Conservation (phyloP, 2,888 invertebrate genomes). For the Xestia c-nigrum region DNA sequence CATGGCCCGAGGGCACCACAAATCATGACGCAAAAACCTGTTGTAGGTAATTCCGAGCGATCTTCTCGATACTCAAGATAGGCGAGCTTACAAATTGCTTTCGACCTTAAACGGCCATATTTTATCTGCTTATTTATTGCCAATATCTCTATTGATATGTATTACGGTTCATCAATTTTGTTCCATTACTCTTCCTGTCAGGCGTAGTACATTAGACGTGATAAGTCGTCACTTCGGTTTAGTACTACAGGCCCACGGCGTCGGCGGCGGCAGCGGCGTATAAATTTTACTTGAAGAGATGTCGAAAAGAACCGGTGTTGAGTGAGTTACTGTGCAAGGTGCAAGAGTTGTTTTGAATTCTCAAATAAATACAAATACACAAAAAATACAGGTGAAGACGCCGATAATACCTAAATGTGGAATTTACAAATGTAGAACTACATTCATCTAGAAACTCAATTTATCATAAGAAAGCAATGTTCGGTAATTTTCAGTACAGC, state of each 20-base stretch:
- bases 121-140: slow-evolving; percentile 87
- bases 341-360: not conserved
- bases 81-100: slow-evolving; percentile 87
- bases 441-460: not conserved
- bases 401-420: too few relatives aligned
- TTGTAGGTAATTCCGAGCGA: slow-evolving; percentile 87
- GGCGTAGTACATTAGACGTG: slow-evolving; percentile 45
- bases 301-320: not conserved
- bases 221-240: slow-evolving; percentile 41
- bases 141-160: slow-evolving; percentile 76
- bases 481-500: slow-evolving; percentile 19
- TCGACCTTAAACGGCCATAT: slow-evolving; percentile 86
- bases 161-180: slow-evolving; percentile 64
- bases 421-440: too few relatives aligned
- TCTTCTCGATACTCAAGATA: slow-evolving; percentile 85
- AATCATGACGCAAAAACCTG: slow-evolving; percentile 89
- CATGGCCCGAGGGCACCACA: slow-evolving; percentile 86
- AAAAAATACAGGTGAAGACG: too few relatives aligned
- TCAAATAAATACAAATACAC: too few relatives aligned
- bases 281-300: slow-evolving; percentile 26
- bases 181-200: slow-evolving; percentile 58
- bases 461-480: not conserved
- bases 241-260: slow-evolving; percentile 16
- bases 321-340: not conserved
- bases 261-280: too few relatives aligned